Conservation (phyloP, 2,113 vertebrate species). For the Aegithalos caudatus region DNA sequence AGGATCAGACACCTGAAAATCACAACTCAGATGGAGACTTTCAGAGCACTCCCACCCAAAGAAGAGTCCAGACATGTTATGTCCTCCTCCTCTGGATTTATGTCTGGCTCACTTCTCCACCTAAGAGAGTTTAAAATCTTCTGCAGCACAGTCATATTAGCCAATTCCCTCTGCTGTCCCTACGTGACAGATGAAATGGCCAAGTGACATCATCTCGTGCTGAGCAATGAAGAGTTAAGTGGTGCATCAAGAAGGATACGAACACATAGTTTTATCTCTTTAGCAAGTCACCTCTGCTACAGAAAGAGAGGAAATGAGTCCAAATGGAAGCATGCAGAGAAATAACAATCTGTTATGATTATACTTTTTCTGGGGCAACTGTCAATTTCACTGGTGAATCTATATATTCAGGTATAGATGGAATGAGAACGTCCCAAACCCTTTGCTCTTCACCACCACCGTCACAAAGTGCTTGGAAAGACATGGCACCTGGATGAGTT, state of each 20-base stretch:
- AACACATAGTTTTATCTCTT: neutral
- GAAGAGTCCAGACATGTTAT: neutral
- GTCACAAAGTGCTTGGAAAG: neutral
- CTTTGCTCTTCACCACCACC: slow-evolving; percentile 5
- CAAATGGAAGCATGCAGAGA: slow-evolving; percentile 17
- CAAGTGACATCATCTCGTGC: neutral
- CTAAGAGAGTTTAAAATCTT: neutral
- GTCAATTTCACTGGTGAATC: neutral
- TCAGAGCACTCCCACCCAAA: neutral
- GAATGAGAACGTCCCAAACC: neutral
- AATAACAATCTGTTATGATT: slow-evolving; percentile 1
- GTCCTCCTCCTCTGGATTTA: neutral
- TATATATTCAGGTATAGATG: neutral
- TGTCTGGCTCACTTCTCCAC: neutral
- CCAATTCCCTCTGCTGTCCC: neutral
- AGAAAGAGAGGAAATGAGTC: neutral
- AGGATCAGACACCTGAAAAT: neutral
- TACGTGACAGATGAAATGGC: neutral
- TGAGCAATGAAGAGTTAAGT: neutral
- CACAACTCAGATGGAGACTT: neutral
- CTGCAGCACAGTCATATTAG: neutral
- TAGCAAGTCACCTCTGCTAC: neutral
- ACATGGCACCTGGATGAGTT: neutral
- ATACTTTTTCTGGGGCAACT: neutral
- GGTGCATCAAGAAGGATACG: neutral